Percentiles rank a stretch among this genome's conserved stretches.
phyloP scores from a whole-genome alignment of 2,113 vertebrate species.

The Trinectes maculatus region DNA sequence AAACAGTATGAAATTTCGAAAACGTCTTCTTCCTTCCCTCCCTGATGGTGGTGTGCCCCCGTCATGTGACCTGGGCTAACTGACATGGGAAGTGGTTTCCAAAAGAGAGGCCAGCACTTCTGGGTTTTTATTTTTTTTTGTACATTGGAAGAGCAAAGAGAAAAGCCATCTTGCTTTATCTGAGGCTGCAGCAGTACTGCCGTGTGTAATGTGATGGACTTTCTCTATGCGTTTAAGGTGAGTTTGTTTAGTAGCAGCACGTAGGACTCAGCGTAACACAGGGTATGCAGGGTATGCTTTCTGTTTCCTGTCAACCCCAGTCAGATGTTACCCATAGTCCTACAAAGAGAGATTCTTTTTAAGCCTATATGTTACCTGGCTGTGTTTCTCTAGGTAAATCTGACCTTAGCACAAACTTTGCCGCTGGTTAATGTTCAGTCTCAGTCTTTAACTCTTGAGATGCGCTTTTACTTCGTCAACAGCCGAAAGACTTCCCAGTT shows the following conservation, averaged over 20 bases:
- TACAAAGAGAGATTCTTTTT: slow-evolving; percentile 6
- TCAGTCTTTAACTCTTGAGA: neutral
- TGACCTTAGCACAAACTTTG: slow-evolving; percentile 32
- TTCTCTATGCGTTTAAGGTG: slow-evolving; percentile 67
- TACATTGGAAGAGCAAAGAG: slow-evolving; percentile 20
- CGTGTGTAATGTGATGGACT: slow-evolving; percentile 66
- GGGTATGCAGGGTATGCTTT: neutral
- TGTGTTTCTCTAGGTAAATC: slow-evolving; percentile 20
- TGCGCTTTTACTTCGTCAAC: slow-evolving; percentile 22
- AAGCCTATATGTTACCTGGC: neutral
- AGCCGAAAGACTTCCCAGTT: slow-evolving; percentile 1
- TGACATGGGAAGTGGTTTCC: slow-evolving; percentile 29
- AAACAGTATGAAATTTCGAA: slow-evolving; percentile 49
- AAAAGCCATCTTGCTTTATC: neutral
- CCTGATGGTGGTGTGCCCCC: slow-evolving; percentile 23
- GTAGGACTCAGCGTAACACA: neutral
- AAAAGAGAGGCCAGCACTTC: neutral
- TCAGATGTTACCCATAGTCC: neutral
- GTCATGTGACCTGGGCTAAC: slow-evolving; percentile 62
- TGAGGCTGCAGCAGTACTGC: neutral
- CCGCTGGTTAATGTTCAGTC: slow-evolving; percentile 62
- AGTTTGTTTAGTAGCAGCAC: slow-evolving; percentile 49
- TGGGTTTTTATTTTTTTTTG: neutral
- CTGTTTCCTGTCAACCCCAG: neutral
- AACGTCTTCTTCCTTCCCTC: slow-evolving; percentile 53